A percentile compares a stretch with the other conserved stretches of the same genome.
Evolutionary conservation across 1,140 invertebrate genomes (phyloP).

Genomic region (Ceratina calcarata): DNA sequence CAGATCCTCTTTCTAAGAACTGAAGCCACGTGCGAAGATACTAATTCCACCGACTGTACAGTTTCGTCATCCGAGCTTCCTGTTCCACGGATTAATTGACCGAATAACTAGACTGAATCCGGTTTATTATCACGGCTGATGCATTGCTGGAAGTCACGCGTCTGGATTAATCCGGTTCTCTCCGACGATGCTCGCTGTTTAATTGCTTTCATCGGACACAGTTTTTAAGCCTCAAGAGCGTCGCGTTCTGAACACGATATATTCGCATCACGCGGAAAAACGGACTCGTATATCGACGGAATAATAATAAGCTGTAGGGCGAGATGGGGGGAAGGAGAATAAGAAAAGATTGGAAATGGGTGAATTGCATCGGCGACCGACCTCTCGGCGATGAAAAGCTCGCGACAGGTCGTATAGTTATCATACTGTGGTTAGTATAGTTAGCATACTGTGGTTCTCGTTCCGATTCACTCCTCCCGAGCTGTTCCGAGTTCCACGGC

Average conservation of each 20-base stretch:
- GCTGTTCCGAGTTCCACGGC: neutral
- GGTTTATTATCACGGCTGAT: neutral
- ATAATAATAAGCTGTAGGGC: conserved; percentile 1
- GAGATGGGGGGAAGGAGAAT: neutral
- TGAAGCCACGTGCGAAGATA: neutral
- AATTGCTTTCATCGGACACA: conserved; percentile 12
- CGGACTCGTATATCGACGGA: conserved; percentile 7
- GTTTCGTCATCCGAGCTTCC: neutral
- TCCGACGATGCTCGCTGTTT: neutral
- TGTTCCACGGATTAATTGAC: neutral
- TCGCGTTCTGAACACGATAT: neutral
- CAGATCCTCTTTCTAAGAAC: neutral
- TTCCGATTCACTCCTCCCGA: conserved; percentile 30
- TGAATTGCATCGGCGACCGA: conserved; percentile 2
- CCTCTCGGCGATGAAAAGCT: conserved; percentile 34
- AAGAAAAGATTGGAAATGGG: too few species aligned
- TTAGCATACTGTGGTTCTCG: conserved; percentile 9
- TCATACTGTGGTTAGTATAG: conserved; percentile 10
- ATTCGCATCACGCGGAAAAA: neutral
- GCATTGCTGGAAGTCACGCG: neutral
- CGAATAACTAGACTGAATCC: neutral
- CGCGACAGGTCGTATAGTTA: conserved; percentile 5
- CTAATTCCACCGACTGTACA: neutral
- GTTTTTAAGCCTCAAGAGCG: conserved; percentile 7
- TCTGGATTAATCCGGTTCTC: conserved; percentile 7